These are phyloP conservation scores for Macquaria australasica DNA, from an alignment of 2,113 vertebrate species.

Conservation along the genomic window DNA sequence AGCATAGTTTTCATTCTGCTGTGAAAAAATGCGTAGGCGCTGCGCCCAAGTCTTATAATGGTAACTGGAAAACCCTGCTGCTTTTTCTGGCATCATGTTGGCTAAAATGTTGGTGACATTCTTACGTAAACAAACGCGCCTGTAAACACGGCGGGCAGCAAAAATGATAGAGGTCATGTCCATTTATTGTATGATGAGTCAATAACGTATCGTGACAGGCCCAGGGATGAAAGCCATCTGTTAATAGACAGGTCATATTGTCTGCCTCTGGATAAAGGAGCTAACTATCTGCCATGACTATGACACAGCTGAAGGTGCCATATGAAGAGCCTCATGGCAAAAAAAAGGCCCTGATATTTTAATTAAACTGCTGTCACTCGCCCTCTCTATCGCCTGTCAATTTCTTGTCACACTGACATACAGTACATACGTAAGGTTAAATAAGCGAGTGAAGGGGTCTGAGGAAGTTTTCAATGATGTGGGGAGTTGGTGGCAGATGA, in stretches of 20 bases:
- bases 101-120: too few species aligned
- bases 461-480: slow-evolving; percentile 22
- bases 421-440: slow-evolving; percentile 28
- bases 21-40: too few species aligned
- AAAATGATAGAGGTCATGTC: too few species aligned
- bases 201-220: too few species aligned
- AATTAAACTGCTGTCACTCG: slow-evolving; percentile 73
- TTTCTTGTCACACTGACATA: slow-evolving; percentile 40
- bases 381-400: slow-evolving; percentile 36
- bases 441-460: slow-evolving; percentile 28
- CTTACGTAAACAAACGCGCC: too few species aligned
- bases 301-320: slow-evolving; percentile 49
- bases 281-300: slow-evolving; percentile 26
- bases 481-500: not conserved
- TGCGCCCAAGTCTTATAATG: too few species aligned
- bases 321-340: slow-evolving; percentile 36
- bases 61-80: too few species aligned
- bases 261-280: slow-evolving; percentile 45
- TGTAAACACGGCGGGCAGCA: too few species aligned
- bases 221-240: slow-evolving; percentile 42
- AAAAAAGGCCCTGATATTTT: slow-evolving; percentile 61
- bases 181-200: too few species aligned
- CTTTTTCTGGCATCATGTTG: too few species aligned
- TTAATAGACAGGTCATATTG: slow-evolving; percentile 38
- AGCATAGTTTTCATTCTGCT: too few species aligned